A percentile compares a stretch with the other conserved stretches of the same genome.
These are phyloP conservation scores for Felis catus DNA, from an alignment of 2,113 vertebrate species.

Conservation along the genomic window DNA sequence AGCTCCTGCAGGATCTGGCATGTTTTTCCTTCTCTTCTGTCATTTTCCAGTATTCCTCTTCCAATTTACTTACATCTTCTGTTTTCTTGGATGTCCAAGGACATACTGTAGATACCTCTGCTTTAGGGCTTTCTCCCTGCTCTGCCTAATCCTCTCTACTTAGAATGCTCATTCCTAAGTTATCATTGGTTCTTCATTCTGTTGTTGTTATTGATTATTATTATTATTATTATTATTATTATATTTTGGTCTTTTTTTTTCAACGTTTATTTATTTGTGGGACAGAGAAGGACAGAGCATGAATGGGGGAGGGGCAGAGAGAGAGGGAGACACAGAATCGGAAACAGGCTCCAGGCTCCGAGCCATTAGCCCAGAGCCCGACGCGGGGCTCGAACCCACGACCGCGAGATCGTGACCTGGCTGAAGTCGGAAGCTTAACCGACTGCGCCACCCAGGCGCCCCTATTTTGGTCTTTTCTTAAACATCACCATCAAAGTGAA, in stretches of 20 bases:
- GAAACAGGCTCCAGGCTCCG: too few relatives aligned
- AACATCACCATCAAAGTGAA: background rate
- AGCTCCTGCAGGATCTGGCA: background rate
- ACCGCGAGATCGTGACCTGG: too few relatives aligned
- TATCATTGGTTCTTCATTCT: background rate
- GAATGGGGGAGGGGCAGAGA: too few relatives aligned
- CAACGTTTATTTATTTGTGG: too few relatives aligned
- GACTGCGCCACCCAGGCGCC: too few relatives aligned
- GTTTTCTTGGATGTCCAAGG: background rate
- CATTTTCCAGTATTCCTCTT: background rate
- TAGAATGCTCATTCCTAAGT: background rate
- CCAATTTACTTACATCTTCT: background rate
- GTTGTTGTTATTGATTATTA: background rate
- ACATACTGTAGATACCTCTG: background rate
- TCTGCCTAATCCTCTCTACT: background rate
- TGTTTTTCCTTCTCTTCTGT: background rate
- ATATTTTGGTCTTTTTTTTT: background rate
- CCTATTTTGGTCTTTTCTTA: background rate
- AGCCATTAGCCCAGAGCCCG: too few relatives aligned
- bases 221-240: background rate
- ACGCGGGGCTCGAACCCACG: too few relatives aligned
- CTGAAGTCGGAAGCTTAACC: too few relatives aligned
- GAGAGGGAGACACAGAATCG: too few relatives aligned
- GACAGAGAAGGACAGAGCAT: too few relatives aligned
- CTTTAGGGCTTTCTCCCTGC: background rate